A percentile compares a stretch with the other conserved stretches of the same genome.
These are phyloP conservation scores for Ashinkailepas kermadecensis DNA, from an alignment of 2,888 invertebrate species.

Conservation along the genomic window DNA sequence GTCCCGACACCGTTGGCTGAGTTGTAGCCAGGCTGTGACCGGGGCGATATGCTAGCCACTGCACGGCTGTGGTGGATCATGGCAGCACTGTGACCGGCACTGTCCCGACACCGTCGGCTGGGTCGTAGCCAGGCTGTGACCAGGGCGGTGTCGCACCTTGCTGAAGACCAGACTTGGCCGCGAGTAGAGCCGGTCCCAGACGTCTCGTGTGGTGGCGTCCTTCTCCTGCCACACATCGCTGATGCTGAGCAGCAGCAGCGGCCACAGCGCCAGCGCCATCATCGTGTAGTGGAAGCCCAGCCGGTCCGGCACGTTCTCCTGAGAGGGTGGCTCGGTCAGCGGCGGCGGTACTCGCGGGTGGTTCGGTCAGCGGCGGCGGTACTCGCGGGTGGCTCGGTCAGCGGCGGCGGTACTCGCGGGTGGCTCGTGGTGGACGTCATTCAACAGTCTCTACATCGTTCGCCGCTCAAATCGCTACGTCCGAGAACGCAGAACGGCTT, in stretches of 20 bases:
- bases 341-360: too few relatives aligned
- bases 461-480: too few relatives aligned
- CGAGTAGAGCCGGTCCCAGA: slow-evolving; percentile 70
- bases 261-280: slow-evolving; percentile 70
- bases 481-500: too few relatives aligned
- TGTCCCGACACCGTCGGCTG: too few relatives aligned
- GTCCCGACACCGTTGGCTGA: too few relatives aligned
- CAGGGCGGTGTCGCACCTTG: slow-evolving; percentile 53
- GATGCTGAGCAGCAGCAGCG: slow-evolving; percentile 57
- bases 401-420: too few relatives aligned
- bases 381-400: too few relatives aligned
- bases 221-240: slow-evolving; percentile 45
- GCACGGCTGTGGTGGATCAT: too few relatives aligned
- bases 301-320: slow-evolving; percentile 46
- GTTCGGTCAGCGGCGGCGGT: too few relatives aligned
- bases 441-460: too few relatives aligned
- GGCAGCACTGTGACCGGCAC: too few relatives aligned
- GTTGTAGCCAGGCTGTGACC: neutral
- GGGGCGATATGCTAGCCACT: slow-evolving; percentile 26
- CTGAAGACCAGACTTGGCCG: slow-evolving; percentile 67
- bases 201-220: slow-evolving; percentile 64
- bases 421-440: too few relatives aligned
- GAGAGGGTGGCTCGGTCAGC: slow-evolving; percentile 26
- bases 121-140: neutral
- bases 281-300: slow-evolving; percentile 80